Conservation (phyloP, 1,140 invertebrate species). For the Zaprionus tsacasi region DNA sequence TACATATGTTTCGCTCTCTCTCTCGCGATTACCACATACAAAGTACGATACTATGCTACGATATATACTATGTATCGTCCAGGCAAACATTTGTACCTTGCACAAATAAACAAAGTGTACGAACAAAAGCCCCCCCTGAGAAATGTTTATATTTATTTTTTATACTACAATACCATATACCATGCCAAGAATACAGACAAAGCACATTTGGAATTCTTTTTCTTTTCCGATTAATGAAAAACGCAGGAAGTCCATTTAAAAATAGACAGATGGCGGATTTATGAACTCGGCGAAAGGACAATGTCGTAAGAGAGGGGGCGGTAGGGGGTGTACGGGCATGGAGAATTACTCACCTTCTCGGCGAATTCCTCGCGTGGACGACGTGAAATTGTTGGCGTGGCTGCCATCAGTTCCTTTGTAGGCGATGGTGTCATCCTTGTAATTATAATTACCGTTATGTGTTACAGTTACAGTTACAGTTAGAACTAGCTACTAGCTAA, state of each 20-base stretch:
- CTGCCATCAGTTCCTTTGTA: slow-evolving; percentile 76
- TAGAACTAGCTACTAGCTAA: neutral
- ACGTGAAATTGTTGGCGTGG: slow-evolving; percentile 70
- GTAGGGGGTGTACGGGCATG: neutral
- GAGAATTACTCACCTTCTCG: slow-evolving; percentile 69
- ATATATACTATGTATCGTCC: neutral
- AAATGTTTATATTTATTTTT: slow-evolving; percentile 66
- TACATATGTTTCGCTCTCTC: too few relatives aligned
- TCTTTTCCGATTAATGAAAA: slow-evolving; percentile 63
- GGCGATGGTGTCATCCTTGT: slow-evolving; percentile 72
- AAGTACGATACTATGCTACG: too few relatives aligned
- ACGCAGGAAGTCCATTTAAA: slow-evolving; percentile 64
- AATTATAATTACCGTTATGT: slow-evolving; percentile 18
- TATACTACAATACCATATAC: slow-evolving; percentile 23
- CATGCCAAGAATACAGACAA: slow-evolving; percentile 54
- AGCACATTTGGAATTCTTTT: slow-evolving; percentile 39
- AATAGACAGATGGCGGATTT: slow-evolving; percentile 27
- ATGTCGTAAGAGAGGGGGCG: neutral
- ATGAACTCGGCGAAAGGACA: slow-evolving; percentile 10
- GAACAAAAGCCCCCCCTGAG: slow-evolving; percentile 35
- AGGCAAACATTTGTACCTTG: slow-evolving; percentile 35
- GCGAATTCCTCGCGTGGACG: slow-evolving; percentile 80
- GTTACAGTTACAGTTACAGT: slow-evolving; percentile 1
- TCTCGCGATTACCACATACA: neutral
- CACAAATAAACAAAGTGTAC: slow-evolving; percentile 60